Evolutionary conservation across 2,113 vertebrate genomes (phyloP).

Genomic region (Misgurnus mizolepis): DNA sequence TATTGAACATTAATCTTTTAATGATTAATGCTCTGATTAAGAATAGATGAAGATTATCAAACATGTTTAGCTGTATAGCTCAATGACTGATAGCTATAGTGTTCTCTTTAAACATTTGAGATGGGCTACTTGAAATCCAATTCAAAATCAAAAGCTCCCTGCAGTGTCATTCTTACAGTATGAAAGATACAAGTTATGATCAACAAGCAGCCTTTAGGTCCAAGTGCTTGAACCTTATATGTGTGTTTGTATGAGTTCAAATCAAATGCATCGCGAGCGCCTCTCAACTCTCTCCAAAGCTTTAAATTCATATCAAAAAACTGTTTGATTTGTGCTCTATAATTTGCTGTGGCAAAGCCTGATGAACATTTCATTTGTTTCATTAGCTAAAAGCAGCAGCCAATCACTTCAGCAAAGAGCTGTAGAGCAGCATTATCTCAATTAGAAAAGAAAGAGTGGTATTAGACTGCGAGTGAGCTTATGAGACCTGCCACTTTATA

Average conservation of each 20-base stretch:
- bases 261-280: neutral
- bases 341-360: constrained; percentile 7
- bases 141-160: neutral
- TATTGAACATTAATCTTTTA: constrained; percentile 45
- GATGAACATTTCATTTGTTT: constrained; percentile 34
- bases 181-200: constrained; percentile 15
- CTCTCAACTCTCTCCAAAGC: constrained; percentile 19
- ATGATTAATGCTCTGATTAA: constrained; percentile 6
- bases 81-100: neutral
- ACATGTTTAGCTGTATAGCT: neutral
- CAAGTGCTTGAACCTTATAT: neutral
- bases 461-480: constrained; percentile 10
- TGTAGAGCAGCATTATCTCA: constrained; percentile 7
- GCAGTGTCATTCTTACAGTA: neutral
- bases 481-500: neutral
- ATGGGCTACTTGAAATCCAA: neutral
- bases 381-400: constrained; percentile 37
- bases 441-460: constrained; percentile 16
- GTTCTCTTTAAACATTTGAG: neutral
- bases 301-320: constrained; percentile 39
- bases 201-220: constrained; percentile 18
- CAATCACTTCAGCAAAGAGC: constrained; percentile 39
- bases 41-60: neutral
- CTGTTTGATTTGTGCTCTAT: constrained; percentile 11
- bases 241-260: constrained; percentile 1